Conservation (phyloP, 2,888 invertebrate species). For the Podotricha telesiphe region DNA sequence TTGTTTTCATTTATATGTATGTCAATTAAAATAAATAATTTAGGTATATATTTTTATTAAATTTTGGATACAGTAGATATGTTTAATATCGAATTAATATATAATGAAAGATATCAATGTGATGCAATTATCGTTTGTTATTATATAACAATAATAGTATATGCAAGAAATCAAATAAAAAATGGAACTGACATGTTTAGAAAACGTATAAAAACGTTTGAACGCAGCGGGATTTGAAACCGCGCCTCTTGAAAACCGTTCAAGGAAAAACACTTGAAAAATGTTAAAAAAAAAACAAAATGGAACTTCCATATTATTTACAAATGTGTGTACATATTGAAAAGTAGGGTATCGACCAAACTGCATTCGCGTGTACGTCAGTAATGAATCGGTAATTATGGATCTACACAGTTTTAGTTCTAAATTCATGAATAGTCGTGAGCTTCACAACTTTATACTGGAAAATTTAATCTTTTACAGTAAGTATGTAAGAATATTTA, state of each 20-base stretch:
- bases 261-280: neutral
- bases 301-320: too few species aligned
- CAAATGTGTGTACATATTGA: neutral
- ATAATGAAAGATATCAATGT: neutral
- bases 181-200: too few species aligned
- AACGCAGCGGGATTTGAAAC: too few species aligned
- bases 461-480: neutral
- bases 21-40: too few species aligned
- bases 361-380: slow-evolving; percentile 61
- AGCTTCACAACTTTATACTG: neutral
- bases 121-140: neutral
- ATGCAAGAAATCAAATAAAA: neutral
- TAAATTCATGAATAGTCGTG: slow-evolving; percentile 27
- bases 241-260: too few species aligned
- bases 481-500: neutral
- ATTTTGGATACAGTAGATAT: too few species aligned
- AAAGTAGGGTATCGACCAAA: slow-evolving; percentile 62
- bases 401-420: slow-evolving; percentile 55
- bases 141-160: neutral
- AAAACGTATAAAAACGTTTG: too few species aligned
- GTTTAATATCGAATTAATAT: neutral
- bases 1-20: neutral
- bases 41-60: too few species aligned
- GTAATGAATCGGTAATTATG: slow-evolving; percentile 55
- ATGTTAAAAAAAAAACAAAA: neutral